Evolutionary conservation across 2,888 invertebrate genomes (phyloP), one percentile per base, ranked within the genome.

Genomic region (Sarcophaga variegata): DNA sequence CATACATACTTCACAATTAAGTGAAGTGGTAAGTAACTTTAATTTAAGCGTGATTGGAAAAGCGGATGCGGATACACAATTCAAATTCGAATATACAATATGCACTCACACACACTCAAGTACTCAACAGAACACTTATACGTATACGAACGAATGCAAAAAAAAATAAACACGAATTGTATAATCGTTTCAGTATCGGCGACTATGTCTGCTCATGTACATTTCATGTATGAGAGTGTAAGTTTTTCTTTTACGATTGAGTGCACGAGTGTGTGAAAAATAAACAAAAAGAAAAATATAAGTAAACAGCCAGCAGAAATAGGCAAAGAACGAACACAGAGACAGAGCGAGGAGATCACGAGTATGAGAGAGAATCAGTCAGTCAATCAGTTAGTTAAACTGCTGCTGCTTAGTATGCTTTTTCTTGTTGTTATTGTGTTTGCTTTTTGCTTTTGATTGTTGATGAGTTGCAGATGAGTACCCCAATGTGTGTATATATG

Each of bases 11-110:
- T 6, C 6, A 37, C 37, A 37, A 37, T 37, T 37, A 37, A 37
- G 37, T 37, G 37, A 37, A 37, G 37, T 37, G 37, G 37, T 37
- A 37, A 37, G 37, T 37, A 37, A 37, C 37, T 37, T 37, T 37
- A 37, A 37, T 37, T 37, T 37, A 62, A 62, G n/a, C 62, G 67
- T 83, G 78, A 74, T 80, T 81, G 81, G 72, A 79, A 83, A 83
- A 86, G 83, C 85, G 86, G 81, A 86, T 86, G 79, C 86, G 86
- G 88, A 81, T 86, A 76, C 78, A 49, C 49, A 49, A 49, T 49
- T 49, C 49, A 49, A 49, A 11, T 49, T 49, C 49, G 12, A 49
- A 49, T 49, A 6, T 37, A 37, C 22, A 22, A 22, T 37, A 37
- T 37, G 5, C 6, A 37, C 37, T 6, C 37, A 37, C 37, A 37